Evolutionary conservation across 2,797 vertebrate species (phyloP).

Genomic region (Apodemus agrarius): DNA sequence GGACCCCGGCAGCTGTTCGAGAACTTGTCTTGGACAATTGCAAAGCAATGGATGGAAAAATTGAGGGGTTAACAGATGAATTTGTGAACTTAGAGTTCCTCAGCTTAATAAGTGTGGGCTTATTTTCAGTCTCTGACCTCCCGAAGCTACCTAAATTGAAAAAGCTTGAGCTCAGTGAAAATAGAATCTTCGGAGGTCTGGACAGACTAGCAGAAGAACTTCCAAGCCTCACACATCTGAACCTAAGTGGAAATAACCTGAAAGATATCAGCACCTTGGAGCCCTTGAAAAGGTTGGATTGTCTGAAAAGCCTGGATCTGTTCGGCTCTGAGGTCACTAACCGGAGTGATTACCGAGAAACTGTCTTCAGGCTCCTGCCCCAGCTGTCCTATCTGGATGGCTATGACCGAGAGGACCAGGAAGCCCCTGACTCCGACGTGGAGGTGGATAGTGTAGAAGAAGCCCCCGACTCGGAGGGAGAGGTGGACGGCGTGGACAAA

Average conservation of each 20-base stretch:
- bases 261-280: no score
- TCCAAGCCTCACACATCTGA: no score
- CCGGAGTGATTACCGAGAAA: slow-evolving; percentile 95
- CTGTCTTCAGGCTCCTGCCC: slow-evolving; percentile 94
- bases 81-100: slow-evolving; percentile 96
- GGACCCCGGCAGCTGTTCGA: slow-evolving; percentile 94
- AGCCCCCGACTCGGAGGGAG: slow-evolving; percentile 94
- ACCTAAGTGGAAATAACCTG: no score
- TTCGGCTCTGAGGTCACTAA: slow-evolving; percentile 98
- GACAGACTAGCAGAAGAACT: no score
- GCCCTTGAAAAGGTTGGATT: slow-evolving; percentile 96
- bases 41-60: slow-evolving; percentile 92
- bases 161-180: no score
- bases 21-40: slow-evolving; percentile 97
- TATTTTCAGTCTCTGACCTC: slow-evolving; percentile 94
- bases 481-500: slow-evolving; percentile 92
- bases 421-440: slow-evolving; percentile 94
- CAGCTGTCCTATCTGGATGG: slow-evolving; percentile 96
- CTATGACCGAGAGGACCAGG: slow-evolving; percentile 93
- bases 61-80: slow-evolving; percentile 93
- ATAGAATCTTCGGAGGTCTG: no score
- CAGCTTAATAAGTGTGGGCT: slow-evolving; percentile 95
- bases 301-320: slow-evolving; percentile 95
- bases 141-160: slow-evolving; percentile 96
- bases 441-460: slow-evolving; percentile 93